A percentile compares a stretch with the other conserved stretches of the same genome.
Conservation (phyloP, 2,888 invertebrate species). For the Baccha elongata region DNA sequence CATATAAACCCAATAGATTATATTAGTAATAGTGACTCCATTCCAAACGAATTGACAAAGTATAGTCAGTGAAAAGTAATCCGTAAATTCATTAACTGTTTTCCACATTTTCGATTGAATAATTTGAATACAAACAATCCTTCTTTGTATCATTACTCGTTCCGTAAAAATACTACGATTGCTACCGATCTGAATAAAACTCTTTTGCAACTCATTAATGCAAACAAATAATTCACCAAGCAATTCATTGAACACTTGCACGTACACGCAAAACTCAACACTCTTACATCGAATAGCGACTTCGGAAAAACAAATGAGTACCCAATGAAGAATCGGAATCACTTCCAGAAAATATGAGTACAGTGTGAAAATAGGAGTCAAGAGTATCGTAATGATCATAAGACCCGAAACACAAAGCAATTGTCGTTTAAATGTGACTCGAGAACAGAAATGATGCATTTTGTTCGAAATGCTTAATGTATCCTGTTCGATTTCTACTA, state of each 20-base stretch:
- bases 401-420: conserved; percentile 33
- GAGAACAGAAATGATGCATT: background rate
- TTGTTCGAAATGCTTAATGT: conserved; percentile 31
- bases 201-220: conserved; percentile 37
- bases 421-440: conserved; percentile 32
- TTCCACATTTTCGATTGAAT: conserved; percentile 54
- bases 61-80: conserved; percentile 49
- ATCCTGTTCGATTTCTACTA: conserved; percentile 37
- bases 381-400: conserved; percentile 45
- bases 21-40: conserved; percentile 49
- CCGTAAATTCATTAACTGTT: conserved; percentile 41
- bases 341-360: background rate
- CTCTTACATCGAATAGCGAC: conserved; percentile 48
- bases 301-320: conserved; percentile 27
- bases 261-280: conserved; percentile 54
- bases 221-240: conserved; percentile 29
- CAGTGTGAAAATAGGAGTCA: conserved; percentile 9
- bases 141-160: conserved; percentile 22
- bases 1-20: conserved; percentile 52
- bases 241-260: conserved; percentile 59
- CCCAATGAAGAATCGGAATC: conserved; percentile 26
- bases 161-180: conserved; percentile 5
- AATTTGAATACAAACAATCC: conserved; percentile 41
- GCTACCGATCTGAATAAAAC: background rate
- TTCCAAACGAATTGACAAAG: conserved; percentile 51